These are phyloP conservation scores for Falco rusticolus DNA, from an alignment of 2,797 vertebrate species.

Conservation along the genomic window DNA sequence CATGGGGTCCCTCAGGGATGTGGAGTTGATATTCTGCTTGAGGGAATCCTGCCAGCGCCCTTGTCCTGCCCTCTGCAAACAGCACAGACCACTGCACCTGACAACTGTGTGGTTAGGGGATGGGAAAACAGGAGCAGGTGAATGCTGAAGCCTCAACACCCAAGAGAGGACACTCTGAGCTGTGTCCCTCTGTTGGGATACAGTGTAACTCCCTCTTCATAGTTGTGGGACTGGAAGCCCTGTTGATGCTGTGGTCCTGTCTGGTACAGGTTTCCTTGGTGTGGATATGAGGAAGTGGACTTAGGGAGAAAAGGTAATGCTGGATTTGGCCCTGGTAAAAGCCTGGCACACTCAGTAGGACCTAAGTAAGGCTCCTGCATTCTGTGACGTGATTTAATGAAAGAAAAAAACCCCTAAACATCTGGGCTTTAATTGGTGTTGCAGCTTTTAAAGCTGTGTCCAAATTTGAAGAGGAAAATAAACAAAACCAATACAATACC, in stretches of 20 bases:
- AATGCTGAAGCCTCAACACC: not conserved
- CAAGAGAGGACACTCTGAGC: rapidly evolving
- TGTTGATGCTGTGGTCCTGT: not conserved
- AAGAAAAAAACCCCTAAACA: not conserved
- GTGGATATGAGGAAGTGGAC: not conserved
- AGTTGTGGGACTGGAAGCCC: no score
- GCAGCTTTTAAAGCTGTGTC: not conserved
- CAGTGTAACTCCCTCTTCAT: rapidly evolving
- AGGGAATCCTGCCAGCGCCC: not conserved
- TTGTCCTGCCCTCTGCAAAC: not conserved
- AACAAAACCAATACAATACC: not conserved
- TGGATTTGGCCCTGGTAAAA: not conserved
- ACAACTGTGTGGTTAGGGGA: not conserved
- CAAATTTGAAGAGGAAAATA: not conserved
- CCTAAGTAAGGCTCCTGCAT: not conserved
- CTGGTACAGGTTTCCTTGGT: not conserved
- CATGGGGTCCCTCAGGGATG: not conserved
- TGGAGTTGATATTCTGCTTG: not conserved
- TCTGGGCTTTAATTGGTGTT: not conserved
- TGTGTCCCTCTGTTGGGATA: rapidly evolving
- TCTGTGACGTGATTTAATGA: not conserved
- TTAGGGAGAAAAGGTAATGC: not conserved
- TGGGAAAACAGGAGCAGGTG: not conserved
- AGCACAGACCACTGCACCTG: rapidly evolving
- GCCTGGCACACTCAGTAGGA: not conserved